phyloP scores from a whole-genome alignment of 2,888 invertebrate species.

The Nemotelus pantherinus region DNA sequence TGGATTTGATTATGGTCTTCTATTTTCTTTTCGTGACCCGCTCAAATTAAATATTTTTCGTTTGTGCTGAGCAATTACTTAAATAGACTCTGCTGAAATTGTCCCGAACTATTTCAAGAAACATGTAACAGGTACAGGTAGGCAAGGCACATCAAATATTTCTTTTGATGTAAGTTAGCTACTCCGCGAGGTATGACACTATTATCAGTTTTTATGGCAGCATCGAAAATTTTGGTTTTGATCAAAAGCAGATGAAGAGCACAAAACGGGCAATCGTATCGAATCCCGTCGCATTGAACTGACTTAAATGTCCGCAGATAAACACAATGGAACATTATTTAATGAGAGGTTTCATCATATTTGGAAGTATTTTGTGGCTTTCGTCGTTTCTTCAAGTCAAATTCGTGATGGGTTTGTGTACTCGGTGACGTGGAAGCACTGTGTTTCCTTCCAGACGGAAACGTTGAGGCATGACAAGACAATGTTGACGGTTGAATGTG shows the following conservation, averaged over 20 bases:
- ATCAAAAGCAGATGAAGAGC: not conserved
- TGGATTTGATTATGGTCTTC: too few species aligned
- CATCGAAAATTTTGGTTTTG: not conserved
- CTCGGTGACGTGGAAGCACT: not conserved
- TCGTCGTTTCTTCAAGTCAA: not conserved
- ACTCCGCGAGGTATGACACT: not conserved
- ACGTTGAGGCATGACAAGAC: not conserved
- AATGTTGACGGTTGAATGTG: not conserved
- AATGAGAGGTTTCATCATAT: slow-evolving; percentile 40
- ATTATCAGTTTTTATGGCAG: not conserved
- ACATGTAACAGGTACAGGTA: not conserved
- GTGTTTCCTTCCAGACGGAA: not conserved
- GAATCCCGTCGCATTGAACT: slow-evolving; percentile 9
- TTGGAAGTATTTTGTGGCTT: slow-evolving; percentile 25
- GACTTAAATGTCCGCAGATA: not conserved
- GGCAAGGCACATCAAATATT: not conserved
- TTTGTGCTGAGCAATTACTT: slow-evolving; percentile 27
- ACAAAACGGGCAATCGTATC: slow-evolving; percentile 14
- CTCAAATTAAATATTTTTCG: slow-evolving; percentile 30
- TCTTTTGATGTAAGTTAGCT: not conserved
- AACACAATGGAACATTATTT: slow-evolving; percentile 21
- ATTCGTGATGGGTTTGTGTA: not conserved
- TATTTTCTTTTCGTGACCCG: slow-evolving; percentile 21
- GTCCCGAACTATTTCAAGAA: not conserved
- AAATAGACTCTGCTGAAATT: slow-evolving; percentile 9